Percentiles rank a stretch among this genome's conserved stretches.
phyloP scores from a whole-genome alignment of 2,113 vertebrate genomes.

The Hemibagrus wyckioides region DNA sequence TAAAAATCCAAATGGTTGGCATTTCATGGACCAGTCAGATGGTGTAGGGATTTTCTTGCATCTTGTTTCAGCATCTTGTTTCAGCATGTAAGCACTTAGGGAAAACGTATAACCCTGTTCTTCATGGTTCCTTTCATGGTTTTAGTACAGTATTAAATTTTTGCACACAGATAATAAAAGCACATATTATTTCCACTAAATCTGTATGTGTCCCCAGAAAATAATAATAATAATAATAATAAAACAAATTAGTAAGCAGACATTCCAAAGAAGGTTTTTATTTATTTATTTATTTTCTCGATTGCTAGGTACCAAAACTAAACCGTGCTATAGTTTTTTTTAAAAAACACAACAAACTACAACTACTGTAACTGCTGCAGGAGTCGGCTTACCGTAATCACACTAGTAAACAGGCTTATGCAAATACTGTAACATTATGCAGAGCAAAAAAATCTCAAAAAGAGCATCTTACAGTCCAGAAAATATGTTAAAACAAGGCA shows the following conservation, averaged over 20 bases:
- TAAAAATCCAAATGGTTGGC: neutral
- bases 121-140: neutral
- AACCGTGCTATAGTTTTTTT: neutral
- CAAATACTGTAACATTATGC: neutral
- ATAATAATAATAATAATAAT: neutral
- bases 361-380: neutral
- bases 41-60: neutral
- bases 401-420: neutral
- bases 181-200: neutral
- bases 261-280: neutral
- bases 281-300: neutral
- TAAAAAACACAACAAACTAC: neutral
- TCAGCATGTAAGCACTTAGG: neutral
- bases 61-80: neutral
- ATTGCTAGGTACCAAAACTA: neutral
- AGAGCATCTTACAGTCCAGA: neutral
- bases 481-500: conserved; percentile 6
- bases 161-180: neutral
- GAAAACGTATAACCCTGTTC: neutral
- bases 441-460: neutral
- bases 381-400: neutral
- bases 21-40: neutral
- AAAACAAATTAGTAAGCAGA: neutral
- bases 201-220: neutral
- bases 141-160: neutral